A percentile compares a stretch with the other conserved stretches of the same genome.
Conservation (phyloP, 2,113 vertebrate genomes). For the Pseudorasbora parva region DNA sequence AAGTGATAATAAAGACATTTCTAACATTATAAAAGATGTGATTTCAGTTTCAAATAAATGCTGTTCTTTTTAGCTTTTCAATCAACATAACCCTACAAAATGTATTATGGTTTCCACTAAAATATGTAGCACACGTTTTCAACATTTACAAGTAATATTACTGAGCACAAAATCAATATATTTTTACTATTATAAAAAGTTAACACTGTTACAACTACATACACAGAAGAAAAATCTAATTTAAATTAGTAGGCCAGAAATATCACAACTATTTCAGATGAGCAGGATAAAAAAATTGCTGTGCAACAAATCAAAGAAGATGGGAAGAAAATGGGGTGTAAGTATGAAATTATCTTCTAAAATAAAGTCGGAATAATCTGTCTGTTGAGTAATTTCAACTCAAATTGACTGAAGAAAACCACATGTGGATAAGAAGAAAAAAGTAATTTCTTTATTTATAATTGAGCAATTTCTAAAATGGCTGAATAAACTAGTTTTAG, state of each 20-base stretch:
- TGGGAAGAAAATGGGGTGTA: not conserved
- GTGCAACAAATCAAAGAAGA: not conserved
- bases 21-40: not conserved
- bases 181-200: not conserved
- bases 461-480: slow-evolving; percentile 1
- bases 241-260: not conserved
- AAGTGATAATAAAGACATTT: not conserved
- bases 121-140: not conserved
- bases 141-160: too few species aligned
- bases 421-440: not conserved
- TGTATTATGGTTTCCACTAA: not conserved
- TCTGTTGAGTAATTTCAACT: not conserved
- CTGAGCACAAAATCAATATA: not conserved
- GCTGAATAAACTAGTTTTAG: not conserved
- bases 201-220: not conserved
- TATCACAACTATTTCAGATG: not conserved
- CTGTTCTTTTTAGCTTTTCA: not conserved
- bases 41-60: not conserved
- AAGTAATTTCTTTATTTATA: not conserved
- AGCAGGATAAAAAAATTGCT: not conserved
- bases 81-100: not conserved
- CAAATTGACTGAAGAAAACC: not conserved
- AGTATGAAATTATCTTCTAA: not conserved
- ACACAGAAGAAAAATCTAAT: not conserved
- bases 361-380: not conserved